Evolutionary conservation across 2,888 invertebrate genomes (phyloP).

Genomic region (Orthosia gothica): DNA sequence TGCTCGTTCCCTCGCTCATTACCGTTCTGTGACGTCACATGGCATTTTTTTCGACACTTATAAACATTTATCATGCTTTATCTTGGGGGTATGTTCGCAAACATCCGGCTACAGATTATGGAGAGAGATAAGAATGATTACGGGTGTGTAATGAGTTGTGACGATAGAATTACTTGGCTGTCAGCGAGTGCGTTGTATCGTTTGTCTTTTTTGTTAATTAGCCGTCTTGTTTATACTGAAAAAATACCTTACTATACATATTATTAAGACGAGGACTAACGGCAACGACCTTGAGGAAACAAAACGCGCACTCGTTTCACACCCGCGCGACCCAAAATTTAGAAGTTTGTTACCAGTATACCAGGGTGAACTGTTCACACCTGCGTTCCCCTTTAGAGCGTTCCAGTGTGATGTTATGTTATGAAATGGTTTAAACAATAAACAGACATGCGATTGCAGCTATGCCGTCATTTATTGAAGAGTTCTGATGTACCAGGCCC

Average conservation of each 20-base stretch:
- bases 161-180: slow-evolving; percentile 51
- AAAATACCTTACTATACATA: background rate
- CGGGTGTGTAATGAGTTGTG: slow-evolving; percentile 64
- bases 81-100: slow-evolving; percentile 61
- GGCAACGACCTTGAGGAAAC: no score
- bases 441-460: no score
- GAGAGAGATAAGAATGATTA: slow-evolving; percentile 67
- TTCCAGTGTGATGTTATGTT: no score
- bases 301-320: no score
- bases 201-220: slow-evolving; percentile 38
- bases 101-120: slow-evolving; percentile 68
- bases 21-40: slow-evolving; percentile 57
- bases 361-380: no score
- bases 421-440: no score
- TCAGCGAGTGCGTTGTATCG: slow-evolving; percentile 34
- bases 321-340: no score
- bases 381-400: no score
- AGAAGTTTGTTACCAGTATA: no score
- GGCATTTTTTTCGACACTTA: slow-evolving; percentile 71
- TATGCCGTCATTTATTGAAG: no score
- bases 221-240: background rate
- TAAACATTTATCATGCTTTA: slow-evolving; percentile 71
- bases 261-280: no score
- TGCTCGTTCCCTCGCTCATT: slow-evolving; percentile 70
- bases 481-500: no score